Percentiles rank a stretch among this genome's conserved stretches.
Conservation (phyloP, 2,888 invertebrate species). For the Hydrotaea cyrtoneurina region DNA sequence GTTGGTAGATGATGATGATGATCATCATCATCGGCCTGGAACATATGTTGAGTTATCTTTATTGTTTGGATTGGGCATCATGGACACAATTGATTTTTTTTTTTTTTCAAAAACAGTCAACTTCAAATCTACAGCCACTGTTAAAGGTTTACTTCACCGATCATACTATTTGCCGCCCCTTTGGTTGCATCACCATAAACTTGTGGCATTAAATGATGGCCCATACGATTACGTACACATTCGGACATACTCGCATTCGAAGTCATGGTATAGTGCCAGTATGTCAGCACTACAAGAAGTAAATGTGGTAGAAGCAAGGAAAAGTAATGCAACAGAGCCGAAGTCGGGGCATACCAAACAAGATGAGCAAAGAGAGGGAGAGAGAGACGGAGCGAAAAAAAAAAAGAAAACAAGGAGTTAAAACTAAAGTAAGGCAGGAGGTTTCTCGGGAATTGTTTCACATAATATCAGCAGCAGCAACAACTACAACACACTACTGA, state of each 20-base stretch:
- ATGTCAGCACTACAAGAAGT: constrained; percentile 58
- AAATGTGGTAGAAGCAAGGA: not conserved
- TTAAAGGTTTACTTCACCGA: not conserved
- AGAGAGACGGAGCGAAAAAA: too few relatives aligned
- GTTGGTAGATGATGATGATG: too few relatives aligned
- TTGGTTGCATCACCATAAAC: constrained; percentile 60
- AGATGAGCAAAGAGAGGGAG: not conserved
- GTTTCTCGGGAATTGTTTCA: constrained; percentile 76
- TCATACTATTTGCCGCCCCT: constrained; percentile 9
- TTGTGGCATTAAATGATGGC: constrained; percentile 51
- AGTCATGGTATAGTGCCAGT: constrained; percentile 59
- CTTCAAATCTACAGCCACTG: not conserved
- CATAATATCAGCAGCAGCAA: constrained; percentile 70
- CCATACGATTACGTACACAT: constrained; percentile 35
- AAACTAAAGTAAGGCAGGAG: constrained; percentile 81
- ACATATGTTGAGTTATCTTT: too few relatives aligned
- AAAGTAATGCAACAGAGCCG: constrained; percentile 32
- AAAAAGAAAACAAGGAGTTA: constrained; percentile 72
- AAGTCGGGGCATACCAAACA: constrained; percentile 29
- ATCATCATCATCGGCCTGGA: too few relatives aligned
- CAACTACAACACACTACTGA: constrained; percentile 68
- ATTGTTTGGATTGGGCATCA: too few relatives aligned
- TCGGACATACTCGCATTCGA: constrained; percentile 29
- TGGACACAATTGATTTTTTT: too few relatives aligned
- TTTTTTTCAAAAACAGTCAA: too few relatives aligned